Percentiles rank a stretch among this genome's conserved stretches.
Evolutionary conservation across 35 echinoderm and acorn worm genomes (phyloP).

Genomic region (Holothuria glaberrima): DNA sequence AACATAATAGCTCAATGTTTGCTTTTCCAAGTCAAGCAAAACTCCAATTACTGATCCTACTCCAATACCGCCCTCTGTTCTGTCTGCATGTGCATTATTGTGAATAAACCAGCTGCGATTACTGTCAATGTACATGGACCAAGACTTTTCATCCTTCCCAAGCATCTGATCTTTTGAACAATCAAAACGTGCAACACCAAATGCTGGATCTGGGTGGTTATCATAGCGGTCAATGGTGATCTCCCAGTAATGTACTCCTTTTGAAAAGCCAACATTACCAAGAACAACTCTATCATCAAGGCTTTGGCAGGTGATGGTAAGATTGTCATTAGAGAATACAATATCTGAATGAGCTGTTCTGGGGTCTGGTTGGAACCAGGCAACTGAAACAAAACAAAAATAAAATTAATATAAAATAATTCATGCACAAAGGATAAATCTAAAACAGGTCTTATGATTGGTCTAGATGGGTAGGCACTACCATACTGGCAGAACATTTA

Average conservation of each 20-base stretch:
- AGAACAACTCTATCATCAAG: constrained; percentile 91
- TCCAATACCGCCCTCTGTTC: constrained; percentile 92
- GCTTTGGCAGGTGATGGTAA: constrained; percentile 91
- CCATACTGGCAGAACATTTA: too few species aligned
- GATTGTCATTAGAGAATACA: constrained; percentile 92
- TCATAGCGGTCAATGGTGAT: constrained; percentile 97
- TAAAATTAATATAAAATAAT: too few species aligned
- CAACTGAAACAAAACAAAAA: constrained; percentile 76
- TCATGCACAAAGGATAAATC: too few species aligned
- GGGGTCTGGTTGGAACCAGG: constrained; percentile 96
- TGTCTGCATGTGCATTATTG: constrained; percentile 90
- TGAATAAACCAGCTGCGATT: constrained; percentile 99
- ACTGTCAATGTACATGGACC: constrained; percentile 99
- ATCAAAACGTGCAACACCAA: constrained; percentile 90
- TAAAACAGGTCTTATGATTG: too few species aligned
- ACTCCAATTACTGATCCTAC: constrained; percentile 93
- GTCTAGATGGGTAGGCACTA: too few species aligned
- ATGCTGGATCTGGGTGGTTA: constrained; percentile 98
- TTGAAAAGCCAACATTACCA: constrained; percentile 97
- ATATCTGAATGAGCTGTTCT: constrained; percentile 94
- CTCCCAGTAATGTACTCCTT: constrained; percentile 99
- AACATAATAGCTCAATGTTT: constrained; percentile 80
- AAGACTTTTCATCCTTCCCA: constrained; percentile 98
- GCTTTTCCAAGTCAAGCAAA: constrained; percentile 89
- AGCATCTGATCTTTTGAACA: constrained; percentile 90